These are phyloP conservation scores for Limnephilus marmoratus DNA, from an alignment of 2,888 invertebrate species.

Conservation along the genomic window DNA sequence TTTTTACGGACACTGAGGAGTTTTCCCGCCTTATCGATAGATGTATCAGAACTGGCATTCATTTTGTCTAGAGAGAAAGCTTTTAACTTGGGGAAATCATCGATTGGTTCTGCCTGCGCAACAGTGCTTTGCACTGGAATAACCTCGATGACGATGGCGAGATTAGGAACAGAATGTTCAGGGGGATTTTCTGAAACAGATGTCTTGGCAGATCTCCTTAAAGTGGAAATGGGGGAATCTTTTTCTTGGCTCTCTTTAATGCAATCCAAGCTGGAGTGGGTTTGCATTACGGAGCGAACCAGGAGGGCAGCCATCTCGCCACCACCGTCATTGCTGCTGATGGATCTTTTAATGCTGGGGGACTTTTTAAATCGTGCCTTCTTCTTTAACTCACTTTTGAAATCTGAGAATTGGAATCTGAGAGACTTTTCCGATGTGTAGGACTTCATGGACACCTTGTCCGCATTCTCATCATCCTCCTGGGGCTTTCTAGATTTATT, in stretches of 20 bases:
- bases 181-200: slow-evolving; percentile 41
- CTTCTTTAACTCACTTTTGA: slow-evolving; percentile 74
- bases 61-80: slow-evolving; percentile 73
- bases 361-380: slow-evolving; percentile 74
- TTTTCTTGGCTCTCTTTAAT: slow-evolving; percentile 78
- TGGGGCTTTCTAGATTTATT: slow-evolving; percentile 76
- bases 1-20: slow-evolving; percentile 46
- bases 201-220: slow-evolving; percentile 72
- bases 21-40: slow-evolving; percentile 67
- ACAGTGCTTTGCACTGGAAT: neutral
- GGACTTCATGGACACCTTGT: slow-evolving; percentile 75
- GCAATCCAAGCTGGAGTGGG: slow-evolving; percentile 78
- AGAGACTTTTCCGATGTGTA: slow-evolving; percentile 75
- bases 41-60: slow-evolving; percentile 66
- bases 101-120: neutral
- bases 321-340: slow-evolving; percentile 73
- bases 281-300: slow-evolving; percentile 81
- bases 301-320: slow-evolving; percentile 82
- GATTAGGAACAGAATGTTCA: slow-evolving; percentile 54
- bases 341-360: slow-evolving; percentile 71
- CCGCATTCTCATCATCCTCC: slow-evolving; percentile 76
- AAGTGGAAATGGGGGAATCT: slow-evolving; percentile 73
- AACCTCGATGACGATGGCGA: slow-evolving; percentile 60
- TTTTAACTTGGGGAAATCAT: slow-evolving; percentile 69
- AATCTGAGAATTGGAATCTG: slow-evolving; percentile 73